These are phyloP conservation scores for Scrobipalpa costella DNA, from an alignment of 2,888 invertebrate genomes.

Conservation along the genomic window DNA sequence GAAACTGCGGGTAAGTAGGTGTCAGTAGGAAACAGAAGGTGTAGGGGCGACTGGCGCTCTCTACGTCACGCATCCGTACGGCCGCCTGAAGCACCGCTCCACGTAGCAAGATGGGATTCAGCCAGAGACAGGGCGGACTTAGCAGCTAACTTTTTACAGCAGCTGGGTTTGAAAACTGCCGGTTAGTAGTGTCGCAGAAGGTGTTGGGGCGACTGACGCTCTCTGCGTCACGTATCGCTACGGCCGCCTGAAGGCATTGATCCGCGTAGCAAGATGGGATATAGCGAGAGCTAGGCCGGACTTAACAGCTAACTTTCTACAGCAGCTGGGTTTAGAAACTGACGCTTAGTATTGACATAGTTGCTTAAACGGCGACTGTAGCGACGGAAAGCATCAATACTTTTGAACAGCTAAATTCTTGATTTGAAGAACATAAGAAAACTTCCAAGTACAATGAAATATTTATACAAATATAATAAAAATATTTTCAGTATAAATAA, in stretches of 20 bases:
- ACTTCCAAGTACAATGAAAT: neutral
- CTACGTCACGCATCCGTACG: constrained; percentile 86
- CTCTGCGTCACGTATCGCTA: constrained; percentile 87
- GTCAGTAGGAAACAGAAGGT: too few relatives aligned
- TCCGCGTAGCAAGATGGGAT: constrained; percentile 87
- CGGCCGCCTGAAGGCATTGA: constrained; percentile 84
- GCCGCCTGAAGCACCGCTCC: constrained; percentile 85
- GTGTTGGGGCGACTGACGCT: constrained; percentile 43
- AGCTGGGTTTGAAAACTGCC: constrained; percentile 83
- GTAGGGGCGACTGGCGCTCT: constrained; percentile 61
- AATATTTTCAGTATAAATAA: neutral
- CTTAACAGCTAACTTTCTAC: constrained; percentile 87
- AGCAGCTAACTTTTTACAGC: constrained; percentile 87
- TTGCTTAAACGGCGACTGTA: too few relatives aligned
- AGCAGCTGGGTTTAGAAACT: constrained; percentile 85
- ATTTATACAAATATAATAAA: neutral
- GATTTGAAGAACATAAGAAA: neutral
- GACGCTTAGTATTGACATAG: constrained; percentile 47
- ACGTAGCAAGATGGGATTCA: constrained; percentile 86
- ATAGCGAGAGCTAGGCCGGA: constrained; percentile 89
- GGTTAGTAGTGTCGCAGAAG: constrained; percentile 43
- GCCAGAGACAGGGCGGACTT: constrained; percentile 90
- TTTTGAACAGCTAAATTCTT: too few relatives aligned
- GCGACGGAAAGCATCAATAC: too few relatives aligned
- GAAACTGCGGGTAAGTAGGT: constrained; percentile 62